phyloP scores from a whole-genome alignment of 1,140 invertebrate species.

The Conus ventricosus region DNA sequence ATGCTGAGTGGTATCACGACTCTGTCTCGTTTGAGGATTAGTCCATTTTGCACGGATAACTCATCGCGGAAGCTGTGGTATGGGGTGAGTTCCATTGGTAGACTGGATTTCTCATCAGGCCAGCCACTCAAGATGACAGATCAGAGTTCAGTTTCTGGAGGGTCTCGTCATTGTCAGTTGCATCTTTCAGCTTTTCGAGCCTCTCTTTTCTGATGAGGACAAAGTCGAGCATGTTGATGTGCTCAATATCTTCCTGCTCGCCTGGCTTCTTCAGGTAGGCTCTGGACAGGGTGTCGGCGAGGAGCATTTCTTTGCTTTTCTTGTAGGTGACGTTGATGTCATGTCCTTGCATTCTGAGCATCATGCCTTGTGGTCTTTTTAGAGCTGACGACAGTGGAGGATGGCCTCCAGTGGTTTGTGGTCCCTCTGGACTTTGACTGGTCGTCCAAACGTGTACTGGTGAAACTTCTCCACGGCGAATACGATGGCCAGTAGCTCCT shows the following conservation, averaged over 20 bases:
- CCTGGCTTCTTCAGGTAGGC: not conserved
- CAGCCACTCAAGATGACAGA: not conserved
- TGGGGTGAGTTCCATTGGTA: not conserved
- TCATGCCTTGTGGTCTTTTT: slow-evolving; percentile 9
- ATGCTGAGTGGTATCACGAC: too few species aligned
- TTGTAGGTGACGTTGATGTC: slow-evolving; percentile 5
- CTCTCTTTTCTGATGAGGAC: too few species aligned
- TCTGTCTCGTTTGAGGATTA: too few species aligned
- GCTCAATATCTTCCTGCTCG: too few species aligned
- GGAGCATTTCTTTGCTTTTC: slow-evolving; percentile 15
- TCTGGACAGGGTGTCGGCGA: slow-evolving; percentile 27
- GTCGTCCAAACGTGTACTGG: slow-evolving; percentile 17
- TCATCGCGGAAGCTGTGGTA: slow-evolving; percentile 3
- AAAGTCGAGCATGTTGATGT: too few species aligned
- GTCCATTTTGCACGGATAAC: not conserved
- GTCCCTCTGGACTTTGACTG: not conserved
- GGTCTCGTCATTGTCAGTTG: not conserved
- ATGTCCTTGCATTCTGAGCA: not conserved
- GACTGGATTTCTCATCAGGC: too few species aligned
- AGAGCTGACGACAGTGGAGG: not conserved
- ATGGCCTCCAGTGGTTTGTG: too few species aligned
- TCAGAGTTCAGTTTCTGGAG: not conserved
- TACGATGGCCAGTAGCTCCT: slow-evolving; percentile 75
- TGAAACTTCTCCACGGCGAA: slow-evolving; percentile 71
- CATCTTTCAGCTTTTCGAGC: too few species aligned